A percentile compares a stretch with the other conserved stretches of the same genome.
Conservation (phyloP, 1,140 invertebrate species). For the Aphelinus certus region DNA sequence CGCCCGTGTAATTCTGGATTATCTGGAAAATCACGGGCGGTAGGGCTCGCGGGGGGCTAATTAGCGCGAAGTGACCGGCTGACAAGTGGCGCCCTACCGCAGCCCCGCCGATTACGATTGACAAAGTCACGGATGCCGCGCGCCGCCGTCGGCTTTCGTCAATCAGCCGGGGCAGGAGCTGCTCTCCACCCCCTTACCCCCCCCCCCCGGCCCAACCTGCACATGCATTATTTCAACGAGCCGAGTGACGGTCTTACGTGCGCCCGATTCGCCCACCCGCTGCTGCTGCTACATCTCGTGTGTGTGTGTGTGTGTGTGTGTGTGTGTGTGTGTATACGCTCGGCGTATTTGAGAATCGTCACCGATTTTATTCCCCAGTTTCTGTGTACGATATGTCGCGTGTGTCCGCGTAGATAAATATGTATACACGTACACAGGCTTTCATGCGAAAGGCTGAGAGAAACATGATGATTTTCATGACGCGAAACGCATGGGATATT, state of each 20-base stretch:
- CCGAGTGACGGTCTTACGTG: not conserved
- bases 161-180: not conserved
- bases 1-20: constrained; percentile 46
- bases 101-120: constrained; percentile 36
- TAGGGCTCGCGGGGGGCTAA: constrained; percentile 21
- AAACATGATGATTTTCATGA: too few relatives aligned
- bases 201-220: not conserved
- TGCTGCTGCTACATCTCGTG: not conserved
- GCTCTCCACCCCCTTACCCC: too few relatives aligned
- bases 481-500: too few relatives aligned
- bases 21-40: constrained; percentile 44
- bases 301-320: too few relatives aligned
- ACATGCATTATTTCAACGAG: constrained; percentile 23
- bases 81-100: constrained; percentile 23
- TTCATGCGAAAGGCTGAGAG: too few relatives aligned
- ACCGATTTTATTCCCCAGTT: too few relatives aligned
- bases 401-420: too few relatives aligned
- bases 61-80: constrained; percentile 41
- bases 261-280: not conserved
- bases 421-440: too few relatives aligned
- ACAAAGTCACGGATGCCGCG: constrained; percentile 32
- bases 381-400: too few relatives aligned
- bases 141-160: constrained; percentile 6
- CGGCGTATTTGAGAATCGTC: too few relatives aligned
- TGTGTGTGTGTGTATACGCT: too few relatives aligned